Evolutionary conservation across 2,888 invertebrate species (phyloP), one percentile per base, ranked within the genome.

Genomic region (Creontiades dilutus): DNA sequence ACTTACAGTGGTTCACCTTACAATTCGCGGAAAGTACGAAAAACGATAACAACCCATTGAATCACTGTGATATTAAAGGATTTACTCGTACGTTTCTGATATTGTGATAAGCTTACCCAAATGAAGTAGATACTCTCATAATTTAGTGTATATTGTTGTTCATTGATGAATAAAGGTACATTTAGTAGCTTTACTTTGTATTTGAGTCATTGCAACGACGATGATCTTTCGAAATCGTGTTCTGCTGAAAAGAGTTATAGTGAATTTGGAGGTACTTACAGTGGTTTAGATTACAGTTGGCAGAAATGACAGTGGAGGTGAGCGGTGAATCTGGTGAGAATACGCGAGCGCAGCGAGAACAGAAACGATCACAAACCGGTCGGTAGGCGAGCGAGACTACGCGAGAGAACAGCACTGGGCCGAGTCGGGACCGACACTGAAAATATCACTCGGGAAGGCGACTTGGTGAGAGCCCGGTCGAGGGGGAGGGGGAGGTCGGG

Each of bases 391-490:
- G 52, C 16, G 52, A 52, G 1, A 7, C 37, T 19, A n/a, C 61
- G n/a, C 7, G 11, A 9, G 9, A 2, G 61, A 61, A 19, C 1
- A 5, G 23, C 68, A 23, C 68, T 23, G 0, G 68, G 68, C 68
- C 23, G 68, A 23, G 68, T 23, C 68, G 68, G 19, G 68, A 68
- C 61, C 61, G 61, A 61, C 61, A 61, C 61, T 61, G 68, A 23
- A 68, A 68, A 23, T 68, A 23, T 68, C 23, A 11, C 23, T 23
- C 52, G 68, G 68, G 68, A 23, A 13, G 13, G 57, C 7, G n/a
- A 14, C n/a, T 57, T 1, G 68, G 23, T 11, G 23, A 68, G 68
- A 12, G 68, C 3, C 5, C 23, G 12, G 57, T 2, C 57, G 68
- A 5, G 23, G 68, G 68, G 3, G 19, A 68, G 27, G 61, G 61